Percentiles rank a stretch among this genome's conserved stretches.
These are phyloP conservation scores for Listrodromus nycthemerus DNA, from an alignment of 2,888 invertebrate species.

Conservation along the genomic window DNA sequence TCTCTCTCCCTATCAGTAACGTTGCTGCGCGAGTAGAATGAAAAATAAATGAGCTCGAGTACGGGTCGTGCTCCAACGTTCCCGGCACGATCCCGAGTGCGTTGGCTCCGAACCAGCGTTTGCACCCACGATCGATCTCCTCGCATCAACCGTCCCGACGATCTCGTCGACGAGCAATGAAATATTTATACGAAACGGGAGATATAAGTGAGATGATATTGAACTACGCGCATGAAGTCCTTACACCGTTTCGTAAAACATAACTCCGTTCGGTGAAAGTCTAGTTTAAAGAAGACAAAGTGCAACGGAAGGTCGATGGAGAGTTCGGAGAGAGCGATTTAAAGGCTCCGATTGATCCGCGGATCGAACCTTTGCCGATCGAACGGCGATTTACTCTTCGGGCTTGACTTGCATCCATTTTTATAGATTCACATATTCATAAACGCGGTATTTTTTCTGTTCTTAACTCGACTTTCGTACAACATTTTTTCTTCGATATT, in stretches of 20 bases:
- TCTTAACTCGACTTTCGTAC: background rate
- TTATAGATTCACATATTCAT: no score
- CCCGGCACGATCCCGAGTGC: conserved; percentile 24
- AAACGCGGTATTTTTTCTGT: background rate
- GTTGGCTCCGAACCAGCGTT: conserved; percentile 53
- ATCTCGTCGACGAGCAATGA: conserved; percentile 31
- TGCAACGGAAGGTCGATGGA: background rate
- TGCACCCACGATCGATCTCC: conserved; percentile 53
- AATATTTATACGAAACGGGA: conserved; percentile 52
- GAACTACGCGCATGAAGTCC: conserved; percentile 11
- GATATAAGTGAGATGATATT: conserved; percentile 34
- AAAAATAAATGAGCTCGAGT: conserved; percentile 28
- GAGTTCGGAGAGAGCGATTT: background rate
- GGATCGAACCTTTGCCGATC: background rate
- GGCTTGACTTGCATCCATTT: background rate
- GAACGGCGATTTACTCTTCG: conserved; percentile 1
- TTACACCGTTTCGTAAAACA: background rate
- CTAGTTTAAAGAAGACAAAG: conserved; percentile 1
- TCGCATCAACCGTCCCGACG: conserved; percentile 17
- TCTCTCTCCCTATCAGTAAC: background rate
- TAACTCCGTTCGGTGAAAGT: background rate
- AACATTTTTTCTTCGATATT: background rate
- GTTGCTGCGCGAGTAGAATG: background rate
- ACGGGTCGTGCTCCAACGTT: background rate
- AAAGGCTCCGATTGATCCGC: conserved; percentile 28